Conservation (phyloP, 2,113 vertebrate genomes). For the Calyptommatus sinebrachiatus region DNA sequence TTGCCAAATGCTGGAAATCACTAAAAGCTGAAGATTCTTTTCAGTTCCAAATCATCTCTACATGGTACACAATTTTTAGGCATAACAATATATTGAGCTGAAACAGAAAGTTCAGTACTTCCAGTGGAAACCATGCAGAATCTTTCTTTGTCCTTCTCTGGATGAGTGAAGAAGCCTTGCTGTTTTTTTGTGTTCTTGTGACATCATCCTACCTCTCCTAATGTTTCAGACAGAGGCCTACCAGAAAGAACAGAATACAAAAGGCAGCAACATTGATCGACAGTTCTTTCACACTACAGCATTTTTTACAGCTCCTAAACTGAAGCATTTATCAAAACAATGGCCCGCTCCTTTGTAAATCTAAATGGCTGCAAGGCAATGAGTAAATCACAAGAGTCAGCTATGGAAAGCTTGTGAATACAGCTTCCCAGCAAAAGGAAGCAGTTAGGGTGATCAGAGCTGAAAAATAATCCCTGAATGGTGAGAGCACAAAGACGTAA, state of each 20-base stretch:
- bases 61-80: not conserved
- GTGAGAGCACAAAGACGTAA: not conserved
- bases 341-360: constrained; percentile 28
- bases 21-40: too few relatives aligned
- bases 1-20: not conserved
- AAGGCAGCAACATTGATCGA: not conserved
- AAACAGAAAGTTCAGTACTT: not conserved
- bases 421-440: constrained; percentile 10
- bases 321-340: constrained; percentile 31
- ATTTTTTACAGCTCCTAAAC: constrained; percentile 20
- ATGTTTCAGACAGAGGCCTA: not conserved
- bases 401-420: constrained; percentile 19
- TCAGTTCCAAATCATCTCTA: too few relatives aligned
- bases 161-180: not conserved
- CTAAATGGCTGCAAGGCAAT: constrained; percentile 29
- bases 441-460: not conserved
- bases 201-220: not conserved
- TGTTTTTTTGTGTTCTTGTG: not conserved
- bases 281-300: not conserved
- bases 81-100: not conserved
- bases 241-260: not conserved
- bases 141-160: not conserved
- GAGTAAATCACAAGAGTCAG: constrained; percentile 33
- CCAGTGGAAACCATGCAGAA: not conserved
- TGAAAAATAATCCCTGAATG: constrained; percentile 5